Conservation (phyloP, 2,113 vertebrate species). For the Ramphastos sulfuratus region DNA sequence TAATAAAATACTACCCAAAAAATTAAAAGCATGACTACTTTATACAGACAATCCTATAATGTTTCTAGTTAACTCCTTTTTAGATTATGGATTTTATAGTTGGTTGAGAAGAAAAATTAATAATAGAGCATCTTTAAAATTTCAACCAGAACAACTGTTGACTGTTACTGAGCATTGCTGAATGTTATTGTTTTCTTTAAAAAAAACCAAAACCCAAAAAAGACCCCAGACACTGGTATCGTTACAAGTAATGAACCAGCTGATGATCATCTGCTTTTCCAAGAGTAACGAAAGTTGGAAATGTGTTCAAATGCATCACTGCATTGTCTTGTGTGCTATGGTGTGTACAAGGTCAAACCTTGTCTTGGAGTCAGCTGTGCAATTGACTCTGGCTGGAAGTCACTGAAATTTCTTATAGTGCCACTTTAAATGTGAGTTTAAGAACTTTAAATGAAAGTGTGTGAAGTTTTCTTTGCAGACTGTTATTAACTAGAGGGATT, state of each 20-base stretch:
- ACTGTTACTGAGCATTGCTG: neutral
- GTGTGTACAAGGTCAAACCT: neutral
- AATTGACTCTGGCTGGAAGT: neutral
- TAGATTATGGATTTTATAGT: neutral
- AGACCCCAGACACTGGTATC: neutral
- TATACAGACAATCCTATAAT: neutral
- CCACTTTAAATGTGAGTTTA: slow-evolving; percentile 61
- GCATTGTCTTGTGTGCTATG: neutral
- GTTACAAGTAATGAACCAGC: neutral
- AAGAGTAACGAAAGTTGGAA: neutral
- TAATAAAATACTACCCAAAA: neutral
- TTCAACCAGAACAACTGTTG: neutral
- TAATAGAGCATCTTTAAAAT: neutral
- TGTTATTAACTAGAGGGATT: slow-evolving; percentile 77
- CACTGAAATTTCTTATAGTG: slow-evolving; percentile 7
- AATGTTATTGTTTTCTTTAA: neutral
- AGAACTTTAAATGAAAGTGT: slow-evolving; percentile 72
- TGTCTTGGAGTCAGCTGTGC: neutral
- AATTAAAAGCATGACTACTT: neutral
- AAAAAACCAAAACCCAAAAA: neutral
- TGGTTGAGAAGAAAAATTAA: neutral
- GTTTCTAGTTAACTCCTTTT: neutral
- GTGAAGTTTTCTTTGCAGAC: slow-evolving; percentile 72
- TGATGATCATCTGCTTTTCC: neutral
- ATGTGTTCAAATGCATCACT: rapidly evolving